These are phyloP conservation scores for Amblyopsis hoosieri DNA, from an alignment of 2,797 vertebrate genomes.

Conservation along the genomic window DNA sequence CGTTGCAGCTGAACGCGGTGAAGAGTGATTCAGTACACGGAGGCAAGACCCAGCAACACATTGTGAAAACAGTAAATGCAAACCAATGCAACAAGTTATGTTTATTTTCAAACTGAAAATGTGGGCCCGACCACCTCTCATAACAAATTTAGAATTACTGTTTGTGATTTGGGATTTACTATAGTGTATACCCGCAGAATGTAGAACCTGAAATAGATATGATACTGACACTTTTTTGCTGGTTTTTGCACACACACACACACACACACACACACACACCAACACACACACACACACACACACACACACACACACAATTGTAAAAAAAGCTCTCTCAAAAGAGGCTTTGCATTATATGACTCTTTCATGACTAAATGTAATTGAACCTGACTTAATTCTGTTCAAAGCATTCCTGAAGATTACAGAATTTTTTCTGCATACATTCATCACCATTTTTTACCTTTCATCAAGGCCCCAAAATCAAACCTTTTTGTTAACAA, in stretches of 20 bases:
- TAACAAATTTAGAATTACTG: conserved; percentile 34
- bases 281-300: not conserved
- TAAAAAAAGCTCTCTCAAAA: not conserved
- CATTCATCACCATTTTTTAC: not conserved
- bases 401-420: not conserved
- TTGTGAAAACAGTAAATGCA: conserved; percentile 54
- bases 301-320: not conserved
- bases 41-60: conserved; percentile 50
- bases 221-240: not conserved
- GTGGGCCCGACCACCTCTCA: conserved; percentile 33
- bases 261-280: not conserved
- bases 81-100: conserved; percentile 55
- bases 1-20: conserved; percentile 46
- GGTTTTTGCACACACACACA: not conserved
- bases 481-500: conserved; percentile 37
- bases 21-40: conserved; percentile 62
- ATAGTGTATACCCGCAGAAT: conserved; percentile 16
- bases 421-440: not conserved
- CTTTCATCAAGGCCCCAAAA: conserved; percentile 40
- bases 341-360: too few species aligned
- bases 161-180: conserved; percentile 30
- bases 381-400: not conserved
- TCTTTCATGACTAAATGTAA: not conserved
- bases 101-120: conserved; percentile 59
- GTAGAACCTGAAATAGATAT: conserved; percentile 8